Evolutionary conservation across 2,797 vertebrate genomes (phyloP).

Genomic region (Sorex maritimensis): DNA sequence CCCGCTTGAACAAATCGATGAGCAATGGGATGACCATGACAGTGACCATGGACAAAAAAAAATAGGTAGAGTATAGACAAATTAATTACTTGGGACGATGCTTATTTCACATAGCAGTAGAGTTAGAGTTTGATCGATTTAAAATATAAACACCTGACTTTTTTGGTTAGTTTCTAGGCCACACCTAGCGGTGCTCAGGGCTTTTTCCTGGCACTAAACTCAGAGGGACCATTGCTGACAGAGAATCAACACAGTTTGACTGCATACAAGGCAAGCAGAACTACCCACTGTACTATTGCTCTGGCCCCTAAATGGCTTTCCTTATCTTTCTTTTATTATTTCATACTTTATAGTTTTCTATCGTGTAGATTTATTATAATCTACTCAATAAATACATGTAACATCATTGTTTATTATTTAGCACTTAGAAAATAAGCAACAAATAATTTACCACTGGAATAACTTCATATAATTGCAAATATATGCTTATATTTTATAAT

Average conservation of each 20-base stretch:
- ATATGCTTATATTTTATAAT: not conserved
- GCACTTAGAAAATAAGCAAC: not conserved
- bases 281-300: no score
- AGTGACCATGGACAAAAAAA: not conserved
- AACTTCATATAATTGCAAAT: not conserved
- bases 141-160: not conserved
- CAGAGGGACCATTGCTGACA: no score
- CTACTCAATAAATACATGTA: not conserved
- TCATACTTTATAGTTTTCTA: not conserved
- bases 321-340: not conserved
- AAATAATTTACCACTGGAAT: not conserved
- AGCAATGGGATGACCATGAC: no score
- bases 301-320: no score
- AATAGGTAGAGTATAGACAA: no score
- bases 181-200: no score
- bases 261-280: no score
- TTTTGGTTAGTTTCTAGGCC: no score
- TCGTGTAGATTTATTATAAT: not conserved
- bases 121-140: not conserved
- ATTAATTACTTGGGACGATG: not conserved
- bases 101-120: not conserved
- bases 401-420: not conserved
- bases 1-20: no score
- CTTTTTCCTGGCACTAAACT: no score
- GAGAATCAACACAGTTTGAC: no score